Base-by-base conservation (phyloP, 2,113 vertebrate species). In the Ammospiza caudacuta region DNA sequence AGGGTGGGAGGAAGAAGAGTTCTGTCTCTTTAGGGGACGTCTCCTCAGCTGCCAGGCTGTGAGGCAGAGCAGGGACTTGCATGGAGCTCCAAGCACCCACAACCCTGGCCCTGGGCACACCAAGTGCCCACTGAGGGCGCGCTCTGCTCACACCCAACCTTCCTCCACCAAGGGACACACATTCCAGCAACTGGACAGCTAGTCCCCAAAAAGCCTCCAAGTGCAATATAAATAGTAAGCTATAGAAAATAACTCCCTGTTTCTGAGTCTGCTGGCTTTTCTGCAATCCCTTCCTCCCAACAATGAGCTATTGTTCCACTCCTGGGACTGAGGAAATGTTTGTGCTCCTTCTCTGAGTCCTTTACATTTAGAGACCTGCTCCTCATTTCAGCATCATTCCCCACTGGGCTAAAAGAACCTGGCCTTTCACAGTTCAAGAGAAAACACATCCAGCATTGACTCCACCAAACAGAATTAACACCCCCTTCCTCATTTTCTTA, bases 21-120 rank as follows among this genome's bases (percentile, higher is more conserved):
- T 69, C 68, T 79, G 96, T 89, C 96, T 96, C 97, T 97, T 90
- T 68, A 96, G 97, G 96, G 96, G 97, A 97, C 18, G 74, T 96
- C 96, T 83, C 98, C 97, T 96, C 93, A 83, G 92, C 95, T 96
- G 96, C 97, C 93, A 92, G 87, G 88, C 89, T 63, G 69, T 5
- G 23, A 93, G 77, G 89, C 86, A 83, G 93, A 62, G 90, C 49
- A 31, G 85, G 76, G 81, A 74, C 44, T 61, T 7, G 18, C 69
- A 33, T 2, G 66, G 81, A 35, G 43, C 61, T 54, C 94, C 82
- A 33, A 86, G 75, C 1, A 1, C 39, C 63, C 13, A 9, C 6
- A 61, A 15, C 47, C 64, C 44, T 5, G 25, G 84, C 91, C 91
- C 27, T 68, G 92, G 23, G 37, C 27, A 25, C 15, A 80, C 67